These are phyloP conservation scores for Meloe dianella DNA, from an alignment of 2,888 invertebrate genomes.

Conservation along the genomic window DNA sequence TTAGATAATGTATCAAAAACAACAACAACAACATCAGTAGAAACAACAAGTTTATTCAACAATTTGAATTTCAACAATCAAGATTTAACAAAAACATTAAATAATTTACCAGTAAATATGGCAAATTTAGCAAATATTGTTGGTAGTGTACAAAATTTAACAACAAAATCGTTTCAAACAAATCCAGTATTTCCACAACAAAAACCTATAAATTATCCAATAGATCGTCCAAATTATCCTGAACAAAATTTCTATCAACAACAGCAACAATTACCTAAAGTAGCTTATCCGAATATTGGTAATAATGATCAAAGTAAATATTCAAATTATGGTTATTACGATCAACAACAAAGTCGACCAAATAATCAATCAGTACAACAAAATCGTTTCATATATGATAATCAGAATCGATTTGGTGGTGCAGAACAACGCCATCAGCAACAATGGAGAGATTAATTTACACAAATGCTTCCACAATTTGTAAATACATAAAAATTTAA, in stretches of 20 bases:
- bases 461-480: no score
- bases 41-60: slow-evolving; percentile 12
- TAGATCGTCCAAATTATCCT: not conserved
- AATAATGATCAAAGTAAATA: not conserved
- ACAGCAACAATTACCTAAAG: slow-evolving; percentile 26
- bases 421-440: not conserved
- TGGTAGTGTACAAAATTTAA: slow-evolving; percentile 44
- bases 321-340: not conserved
- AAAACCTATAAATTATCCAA: not conserved
- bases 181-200: not conserved
- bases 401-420: not conserved
- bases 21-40: no score
- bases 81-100: slow-evolving; percentile 40
- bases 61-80: not conserved
- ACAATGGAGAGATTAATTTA: not conserved
- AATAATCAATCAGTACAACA: not conserved
- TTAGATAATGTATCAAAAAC: slow-evolving; percentile 9
- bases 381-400: not conserved
- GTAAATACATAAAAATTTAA: not conserved
- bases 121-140: slow-evolving; percentile 49
- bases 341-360: not conserved
- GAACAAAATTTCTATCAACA: slow-evolving; percentile 21
- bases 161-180: slow-evolving; percentile 10
- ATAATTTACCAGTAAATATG: slow-evolving; percentile 43
- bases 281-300: slow-evolving; percentile 26